These are phyloP conservation scores for Drosophila chauvacae DNA, from an alignment of 1,140 invertebrate genomes.

Conservation along the genomic window DNA sequence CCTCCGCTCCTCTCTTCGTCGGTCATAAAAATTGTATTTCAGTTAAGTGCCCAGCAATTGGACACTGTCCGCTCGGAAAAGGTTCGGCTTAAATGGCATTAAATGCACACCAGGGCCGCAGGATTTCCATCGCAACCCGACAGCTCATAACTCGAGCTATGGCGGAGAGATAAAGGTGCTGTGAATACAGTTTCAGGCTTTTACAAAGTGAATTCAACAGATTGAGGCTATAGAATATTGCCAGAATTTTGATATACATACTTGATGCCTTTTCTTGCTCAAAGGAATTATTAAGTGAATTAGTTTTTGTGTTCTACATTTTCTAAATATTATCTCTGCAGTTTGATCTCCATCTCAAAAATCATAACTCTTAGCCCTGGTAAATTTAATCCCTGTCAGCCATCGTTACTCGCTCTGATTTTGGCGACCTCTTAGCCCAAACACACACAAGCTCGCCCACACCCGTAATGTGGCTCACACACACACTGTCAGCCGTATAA, in stretches of 20 bases:
- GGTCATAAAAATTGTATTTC: conserved; percentile 67
- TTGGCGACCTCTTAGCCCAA: conserved; percentile 7
- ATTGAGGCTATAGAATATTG: neutral
- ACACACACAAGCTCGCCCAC: neutral
- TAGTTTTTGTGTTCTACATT: neutral
- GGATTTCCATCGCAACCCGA: conserved; percentile 18
- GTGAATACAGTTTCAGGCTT: conserved; percentile 1
- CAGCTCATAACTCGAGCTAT: conserved; percentile 29
- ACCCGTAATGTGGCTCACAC: conserved; percentile 1
- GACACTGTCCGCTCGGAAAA: conserved; percentile 39
- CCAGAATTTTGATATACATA: too few relatives aligned
- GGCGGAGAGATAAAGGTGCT: neutral
- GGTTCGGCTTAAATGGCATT: conserved; percentile 64
- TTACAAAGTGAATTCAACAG: conserved; percentile 3
- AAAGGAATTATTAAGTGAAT: neutral
- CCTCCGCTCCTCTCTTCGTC: neutral
- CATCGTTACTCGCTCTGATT: conserved; percentile 9
- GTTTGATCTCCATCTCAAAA: neutral
- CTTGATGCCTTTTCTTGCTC: neutral
- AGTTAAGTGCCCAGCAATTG: conserved; percentile 65
- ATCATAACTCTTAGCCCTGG: neutral
- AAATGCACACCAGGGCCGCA: conserved; percentile 43
- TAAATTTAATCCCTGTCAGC: neutral
- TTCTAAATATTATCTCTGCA: neutral
- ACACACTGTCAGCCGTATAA: conserved; percentile 5